These are phyloP conservation scores for Nymphalis urticae DNA, from an alignment of 2,888 invertebrate species.

Conservation along the genomic window DNA sequence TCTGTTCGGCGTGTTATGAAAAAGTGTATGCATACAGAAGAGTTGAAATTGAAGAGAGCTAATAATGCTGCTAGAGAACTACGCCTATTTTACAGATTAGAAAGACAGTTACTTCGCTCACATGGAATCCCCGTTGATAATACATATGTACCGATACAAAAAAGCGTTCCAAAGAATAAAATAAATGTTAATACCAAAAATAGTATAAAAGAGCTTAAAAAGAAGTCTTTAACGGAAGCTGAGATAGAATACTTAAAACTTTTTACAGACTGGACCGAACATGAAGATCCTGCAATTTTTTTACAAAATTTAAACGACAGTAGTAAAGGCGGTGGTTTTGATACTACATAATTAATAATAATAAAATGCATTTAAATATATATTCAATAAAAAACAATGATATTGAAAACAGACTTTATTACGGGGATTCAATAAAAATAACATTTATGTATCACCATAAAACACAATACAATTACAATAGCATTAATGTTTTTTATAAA, in stretches of 20 bases:
- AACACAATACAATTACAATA: constrained; percentile 68
- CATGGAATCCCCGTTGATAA: constrained; percentile 51
- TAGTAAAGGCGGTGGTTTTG: constrained; percentile 13
- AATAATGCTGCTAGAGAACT: constrained; percentile 82
- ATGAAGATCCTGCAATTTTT: constrained; percentile 61
- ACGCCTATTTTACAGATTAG: constrained; percentile 71
- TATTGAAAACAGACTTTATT: constrained; percentile 78
- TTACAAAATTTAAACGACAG: constrained; percentile 43
- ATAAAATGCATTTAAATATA: neutral
- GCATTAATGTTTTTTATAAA: constrained; percentile 60
- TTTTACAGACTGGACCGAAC: constrained; percentile 70
- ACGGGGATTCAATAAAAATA: constrained; percentile 68
- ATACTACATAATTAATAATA: neutral
- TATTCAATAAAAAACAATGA: constrained; percentile 44
- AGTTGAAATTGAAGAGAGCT: constrained; percentile 74
- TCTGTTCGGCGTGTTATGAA: constrained; percentile 77
- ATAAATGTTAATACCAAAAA: constrained; percentile 4
- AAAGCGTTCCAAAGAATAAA: constrained; percentile 9
- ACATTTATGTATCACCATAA: constrained; percentile 63
- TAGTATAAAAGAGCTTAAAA: constrained; percentile 33
- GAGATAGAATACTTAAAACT: constrained; percentile 64
- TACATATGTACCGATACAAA: constrained; percentile 21
- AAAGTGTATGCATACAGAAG: constrained; percentile 76
- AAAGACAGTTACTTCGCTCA: constrained; percentile 68
- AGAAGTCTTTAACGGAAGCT: constrained; percentile 52